Evolutionary conservation across 1,140 invertebrate genomes (phyloP), one percentile per base, ranked within the genome.

Genomic region (Brachionus paranguensis): DNA sequence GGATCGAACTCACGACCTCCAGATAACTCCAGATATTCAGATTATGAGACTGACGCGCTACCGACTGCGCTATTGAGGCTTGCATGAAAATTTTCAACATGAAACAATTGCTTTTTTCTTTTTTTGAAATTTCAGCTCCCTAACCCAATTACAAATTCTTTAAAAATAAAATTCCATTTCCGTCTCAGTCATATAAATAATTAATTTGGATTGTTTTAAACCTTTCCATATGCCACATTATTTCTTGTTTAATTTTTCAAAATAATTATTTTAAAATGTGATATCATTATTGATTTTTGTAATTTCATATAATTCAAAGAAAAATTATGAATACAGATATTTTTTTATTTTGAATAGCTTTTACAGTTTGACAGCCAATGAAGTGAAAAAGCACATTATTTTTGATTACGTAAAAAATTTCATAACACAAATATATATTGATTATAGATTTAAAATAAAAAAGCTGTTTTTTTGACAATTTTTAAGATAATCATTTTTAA

Each of bases 21-120:
- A 33, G 65, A 68, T 68, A 33, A 33, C 65, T 29, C 33, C 65
- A 68, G 27, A 68, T n/a, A 33, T 68, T 68, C 65, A 68, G 65
- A 68, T 68, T 41, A 68, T 68, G 33, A 68, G 27, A 33, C 33
- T 68, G 27, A 33, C 65, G 65, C 65, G 65, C 65, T 68, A 68
- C 65, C 65, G 65, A 68, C 65, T 68, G 65, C 65, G 65, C 65
- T 68, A 68, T 68, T 68, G 65, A 68, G 65, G 65, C 65, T 68
- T 37, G 33, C 33, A 37, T 37, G 33, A 37, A 37, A 6, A 37
- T 37, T 37, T 5, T 37, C 6, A 7, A 37, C 1, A 37, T 37
- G 33, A 65, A 65, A 65, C 12, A 12, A 65, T 65, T 24, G 20
- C 7, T 65, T 65, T 33, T 27, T 24, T 29, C 24, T 8, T 27